Percentiles rank a stretch among this genome's conserved stretches.
These are phyloP conservation scores for Chelon labrosus DNA, from an alignment of 2,797 vertebrate species.

Conservation along the genomic window DNA sequence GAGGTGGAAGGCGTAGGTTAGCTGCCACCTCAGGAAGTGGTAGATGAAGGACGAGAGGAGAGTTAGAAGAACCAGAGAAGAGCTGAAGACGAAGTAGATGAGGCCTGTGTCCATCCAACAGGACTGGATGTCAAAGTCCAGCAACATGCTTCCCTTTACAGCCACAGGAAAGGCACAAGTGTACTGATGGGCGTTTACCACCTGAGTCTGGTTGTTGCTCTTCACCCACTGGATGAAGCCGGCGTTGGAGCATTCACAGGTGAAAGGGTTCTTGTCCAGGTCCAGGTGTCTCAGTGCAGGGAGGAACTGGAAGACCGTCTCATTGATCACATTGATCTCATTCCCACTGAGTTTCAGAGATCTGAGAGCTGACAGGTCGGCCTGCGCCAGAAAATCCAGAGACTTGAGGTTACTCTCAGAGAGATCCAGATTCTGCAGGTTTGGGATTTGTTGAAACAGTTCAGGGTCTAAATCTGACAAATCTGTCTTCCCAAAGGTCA, in stretches of 20 bases:
- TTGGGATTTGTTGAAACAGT: slow-evolving; percentile 30
- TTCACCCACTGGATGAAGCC: slow-evolving; percentile 68
- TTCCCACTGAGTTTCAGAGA: slow-evolving; percentile 25
- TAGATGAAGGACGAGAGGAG: slow-evolving; percentile 54
- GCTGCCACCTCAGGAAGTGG: slow-evolving; percentile 66
- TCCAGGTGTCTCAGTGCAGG: slow-evolving; percentile 57
- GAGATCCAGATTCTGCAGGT: slow-evolving; percentile 38
- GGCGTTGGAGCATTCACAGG: slow-evolving; percentile 71
- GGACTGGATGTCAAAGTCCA: slow-evolving; percentile 52
- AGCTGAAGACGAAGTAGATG: slow-evolving; percentile 59
- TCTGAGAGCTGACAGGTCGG: slow-evolving; percentile 2
- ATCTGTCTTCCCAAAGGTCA: neutral
- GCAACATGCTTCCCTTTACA: slow-evolving; percentile 42
- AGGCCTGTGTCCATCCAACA: slow-evolving; percentile 42
- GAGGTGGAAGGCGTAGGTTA: slow-evolving; percentile 63
- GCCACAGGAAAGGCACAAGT: slow-evolving; percentile 40
- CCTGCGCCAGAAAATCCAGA: slow-evolving; percentile 44
- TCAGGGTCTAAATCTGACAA: slow-evolving; percentile 18
- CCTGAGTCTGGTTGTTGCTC: slow-evolving; percentile 63
- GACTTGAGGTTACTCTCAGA: slow-evolving; percentile 26
- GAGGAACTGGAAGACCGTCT: neutral
- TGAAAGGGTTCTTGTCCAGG: slow-evolving; percentile 64
- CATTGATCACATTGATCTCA: slow-evolving; percentile 28
- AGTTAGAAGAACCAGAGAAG: slow-evolving; percentile 42
- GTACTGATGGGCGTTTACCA: slow-evolving; percentile 46